Evolutionary conservation across 2,113 vertebrate genomes (phyloP), one percentile per base, ranked within the genome.

Genomic region (Acanthisitta chloris): DNA sequence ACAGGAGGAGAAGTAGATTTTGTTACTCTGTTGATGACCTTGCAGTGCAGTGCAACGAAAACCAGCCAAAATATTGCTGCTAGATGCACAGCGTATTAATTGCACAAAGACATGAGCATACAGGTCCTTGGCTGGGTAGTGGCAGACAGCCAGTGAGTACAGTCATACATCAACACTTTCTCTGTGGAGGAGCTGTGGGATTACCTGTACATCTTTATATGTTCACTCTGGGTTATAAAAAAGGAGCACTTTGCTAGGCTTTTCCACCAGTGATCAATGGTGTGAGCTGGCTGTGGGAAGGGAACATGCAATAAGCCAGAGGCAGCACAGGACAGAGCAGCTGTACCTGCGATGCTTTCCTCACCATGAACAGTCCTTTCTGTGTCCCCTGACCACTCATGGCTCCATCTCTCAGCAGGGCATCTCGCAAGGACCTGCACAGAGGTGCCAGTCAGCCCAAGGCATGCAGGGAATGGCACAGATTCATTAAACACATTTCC

Each of bases 241-340:
- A 14, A 4, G 26, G 65, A 71, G 5, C 24, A 6, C 4, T 71
- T 64, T 78, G 31, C n/a, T 38, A 20, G 26, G 34, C 20, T 72
- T 88, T 43, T 10, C 33, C 21, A 17, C 12, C 4, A 0, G 4
- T 40, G 59, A 14, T 33, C 1, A 6, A 12, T 74, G 1, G 2
- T 0, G 0, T 34, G 51, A 64, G 58, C 72, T 86, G 2, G 4
- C 52, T 34, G 12, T 2, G 15, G 28, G 76, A 67, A n/a, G n/a
- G 33, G 51, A 54, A 13, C 0, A 2, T 5, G 16, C 31, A 33
- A 15, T 7, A 34, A 55, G 40, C 19, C 76, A 57, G 70, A 34
- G 62, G 40, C 71, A 77, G 59, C 4, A 0, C 21, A 79, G 42
- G 36, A 67, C 58, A 49, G 23, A 38, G 14, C 36, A 48, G 51